A percentile compares a stretch with the other conserved stretches of the same genome.
Conservation (phyloP, 2,888 invertebrate genomes). For the Actias luna region DNA sequence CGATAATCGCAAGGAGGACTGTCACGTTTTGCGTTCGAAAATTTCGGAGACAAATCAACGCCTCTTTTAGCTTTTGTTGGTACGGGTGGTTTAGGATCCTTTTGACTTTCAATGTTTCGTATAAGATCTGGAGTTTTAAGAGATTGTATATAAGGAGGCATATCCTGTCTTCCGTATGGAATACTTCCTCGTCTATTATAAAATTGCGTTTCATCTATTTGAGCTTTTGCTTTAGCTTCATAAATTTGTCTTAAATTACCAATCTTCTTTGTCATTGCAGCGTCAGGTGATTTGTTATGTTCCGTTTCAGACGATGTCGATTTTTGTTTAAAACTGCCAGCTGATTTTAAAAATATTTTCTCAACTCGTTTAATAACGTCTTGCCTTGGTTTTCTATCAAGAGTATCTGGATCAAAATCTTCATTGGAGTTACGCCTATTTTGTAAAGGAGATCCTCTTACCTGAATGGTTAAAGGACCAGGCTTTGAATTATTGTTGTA, state of each 20-base stretch:
- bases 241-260: conserved; percentile 90
- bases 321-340: conserved; percentile 87
- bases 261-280: conserved; percentile 81
- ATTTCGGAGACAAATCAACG: conserved; percentile 53
- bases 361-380: conserved; percentile 69
- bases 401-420: conserved; percentile 92
- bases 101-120: conserved; percentile 52
- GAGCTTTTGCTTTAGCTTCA: conserved; percentile 84
- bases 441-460: conserved; percentile 87
- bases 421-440: conserved; percentile 85
- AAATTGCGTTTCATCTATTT: conserved; percentile 52
- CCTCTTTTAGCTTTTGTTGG: conserved; percentile 65
- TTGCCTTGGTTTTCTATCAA: conserved; percentile 87
- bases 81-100: conserved; percentile 66
- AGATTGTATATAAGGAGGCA: conserved; percentile 54
- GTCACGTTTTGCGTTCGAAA: conserved; percentile 43
- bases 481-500: conserved; percentile 83
- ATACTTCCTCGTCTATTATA: conserved; percentile 66
- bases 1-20: conserved; percentile 63
- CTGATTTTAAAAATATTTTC: conserved; percentile 83
- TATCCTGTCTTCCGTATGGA: conserved; percentile 56
- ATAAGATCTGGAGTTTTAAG: conserved; percentile 62
- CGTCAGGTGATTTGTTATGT: conserved; percentile 50
- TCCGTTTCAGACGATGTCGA: conserved; percentile 53
- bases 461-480: conserved; percentile 91